phyloP scores from a whole-genome alignment of 2,888 invertebrate genomes.

The Conops quadrifasciatus region DNA sequence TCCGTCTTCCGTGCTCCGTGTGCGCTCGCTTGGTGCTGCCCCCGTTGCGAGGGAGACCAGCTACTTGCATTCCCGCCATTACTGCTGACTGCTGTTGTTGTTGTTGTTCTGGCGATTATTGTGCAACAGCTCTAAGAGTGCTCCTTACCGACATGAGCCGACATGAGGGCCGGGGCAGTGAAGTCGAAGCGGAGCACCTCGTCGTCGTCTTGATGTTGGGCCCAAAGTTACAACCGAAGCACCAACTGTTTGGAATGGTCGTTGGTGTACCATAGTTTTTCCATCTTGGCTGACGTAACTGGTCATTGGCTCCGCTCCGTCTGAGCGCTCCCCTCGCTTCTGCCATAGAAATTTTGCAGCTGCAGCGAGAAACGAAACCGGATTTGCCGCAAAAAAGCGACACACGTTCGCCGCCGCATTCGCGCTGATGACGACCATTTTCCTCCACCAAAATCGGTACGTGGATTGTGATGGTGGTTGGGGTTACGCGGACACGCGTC shows the following conservation, averaged over 20 bases:
- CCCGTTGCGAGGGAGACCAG: constrained; percentile 4
- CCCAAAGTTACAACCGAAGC: no score
- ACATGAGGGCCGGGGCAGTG: no score
- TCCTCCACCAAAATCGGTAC: constrained; percentile 1
- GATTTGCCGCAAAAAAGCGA: constrained; percentile 17
- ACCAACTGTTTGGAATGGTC: no score
- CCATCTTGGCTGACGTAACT: constrained; percentile 20
- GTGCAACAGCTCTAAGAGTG: constrained; percentile 20
- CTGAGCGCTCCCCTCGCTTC: not conserved
- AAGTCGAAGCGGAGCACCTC: no score
- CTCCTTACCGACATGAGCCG: no score
- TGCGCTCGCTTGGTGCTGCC: constrained; percentile 2
- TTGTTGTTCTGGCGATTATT: constrained; percentile 19
- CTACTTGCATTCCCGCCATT: constrained; percentile 17
- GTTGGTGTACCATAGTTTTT: no score
- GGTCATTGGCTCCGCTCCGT: constrained; percentile 26
- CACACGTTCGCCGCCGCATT: constrained; percentile 17
- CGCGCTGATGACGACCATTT: not conserved
- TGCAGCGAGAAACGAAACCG: constrained; percentile 21
- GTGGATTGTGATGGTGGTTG: no score
- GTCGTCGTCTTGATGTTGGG: no score
- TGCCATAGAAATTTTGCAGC: constrained; percentile 1
- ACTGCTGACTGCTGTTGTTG: constrained; percentile 6
- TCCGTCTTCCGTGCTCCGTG: no score
- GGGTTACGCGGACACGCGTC: not conserved